Percentiles rank a stretch among this genome's conserved stretches.
Conservation (phyloP, 2,797 vertebrate species). For the Gadopsis bispinosus region DNA sequence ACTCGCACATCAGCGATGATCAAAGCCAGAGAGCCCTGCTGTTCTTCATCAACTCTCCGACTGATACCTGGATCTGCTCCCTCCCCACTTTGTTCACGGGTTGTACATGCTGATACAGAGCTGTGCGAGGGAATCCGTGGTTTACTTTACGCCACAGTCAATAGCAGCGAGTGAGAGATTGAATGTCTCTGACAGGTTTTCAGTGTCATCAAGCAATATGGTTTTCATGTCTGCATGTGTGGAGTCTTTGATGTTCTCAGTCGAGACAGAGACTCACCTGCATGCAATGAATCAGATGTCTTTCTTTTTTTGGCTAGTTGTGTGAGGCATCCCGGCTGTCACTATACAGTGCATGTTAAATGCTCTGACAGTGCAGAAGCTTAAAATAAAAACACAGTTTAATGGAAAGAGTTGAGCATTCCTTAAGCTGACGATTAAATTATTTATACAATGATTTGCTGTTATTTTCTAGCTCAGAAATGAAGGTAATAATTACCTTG, state of each 20-base stretch:
- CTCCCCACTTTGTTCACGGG: slow-evolving; percentile 65
- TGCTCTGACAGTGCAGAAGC: slow-evolving; percentile 13
- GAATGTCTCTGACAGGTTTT: slow-evolving; percentile 62
- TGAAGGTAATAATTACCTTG: slow-evolving; percentile 74
- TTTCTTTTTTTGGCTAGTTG: slow-evolving; percentile 46
- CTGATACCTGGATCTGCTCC: slow-evolving; percentile 59
- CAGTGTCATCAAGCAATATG: slow-evolving; percentile 53
- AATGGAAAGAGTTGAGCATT: slow-evolving; percentile 44
- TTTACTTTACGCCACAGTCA: slow-evolving; percentile 65
- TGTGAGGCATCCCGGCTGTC: slow-evolving; percentile 42
- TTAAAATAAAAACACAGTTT: slow-evolving; percentile 20
- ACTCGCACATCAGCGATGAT: slow-evolving; percentile 65
- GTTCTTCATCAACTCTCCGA: slow-evolving; percentile 69
- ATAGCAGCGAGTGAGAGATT: slow-evolving; percentile 54
- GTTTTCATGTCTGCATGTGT: slow-evolving; percentile 56
- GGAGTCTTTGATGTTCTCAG: slow-evolving; percentile 62
- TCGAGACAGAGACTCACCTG: slow-evolving; percentile 62
- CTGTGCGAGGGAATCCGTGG: slow-evolving; percentile 52
- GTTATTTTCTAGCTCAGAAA: slow-evolving; percentile 61
- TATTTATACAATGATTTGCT: slow-evolving; percentile 69
- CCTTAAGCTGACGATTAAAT: slow-evolving; percentile 61
- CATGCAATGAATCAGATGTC: slow-evolving; percentile 64
- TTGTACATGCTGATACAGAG: slow-evolving; percentile 64
- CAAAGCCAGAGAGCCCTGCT: slow-evolving; percentile 68
- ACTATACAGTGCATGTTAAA: slow-evolving; percentile 6